Base-by-base conservation (phyloP, 2,797 vertebrate species). In the Melopsittacus undulatus region DNA sequence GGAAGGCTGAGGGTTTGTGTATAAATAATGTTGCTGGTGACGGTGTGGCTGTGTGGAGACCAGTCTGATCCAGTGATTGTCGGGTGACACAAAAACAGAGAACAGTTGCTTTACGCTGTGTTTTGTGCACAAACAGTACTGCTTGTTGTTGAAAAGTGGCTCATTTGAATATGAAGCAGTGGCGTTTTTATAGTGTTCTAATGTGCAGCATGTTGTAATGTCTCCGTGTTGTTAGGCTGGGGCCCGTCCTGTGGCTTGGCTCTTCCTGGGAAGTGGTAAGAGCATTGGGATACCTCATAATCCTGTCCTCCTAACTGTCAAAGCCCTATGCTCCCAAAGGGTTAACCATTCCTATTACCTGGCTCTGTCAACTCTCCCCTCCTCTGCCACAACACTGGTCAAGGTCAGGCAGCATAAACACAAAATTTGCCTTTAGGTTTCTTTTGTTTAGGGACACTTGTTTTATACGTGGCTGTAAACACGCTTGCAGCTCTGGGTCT, bases 331-430 rank as follows among this genome's bases (percentile, higher is more conserved):
- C 86, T 88, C 76, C 83, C 69, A 42, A 73, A 85, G 76, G 54
- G 90, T 95, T 94, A 90, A 95, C 59, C 27, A 29, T 42, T 91
- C 92, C 82, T 77, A 36, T 87, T 78, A 42, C 88, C 95, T 90
- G 79, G 59, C 46, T 64, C 51, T 81, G 51, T 62, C 89, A 90
- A 70, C 38, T 85, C 85, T 57, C 46, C 16, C 29, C 91, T 87
- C 75, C 80, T 88, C 61, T 91, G 82, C 54, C 75, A 83, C 40
- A 64, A 10, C 75, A 56, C 78, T 86, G 85, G 62, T 95, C 91
- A 96, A 95, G 92, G 95, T 97, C 92, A 96, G 81, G 49, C 91
- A 87, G 74, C 86, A 46, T 52, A 87, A 94, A 76, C 92, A 12
- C 59, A 62, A 76, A 78, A 92, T 87, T 32, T 82, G 72, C 70